Base-by-base conservation (phyloP, 1,140 invertebrate species). In the Probaryconus sp. region DNA sequence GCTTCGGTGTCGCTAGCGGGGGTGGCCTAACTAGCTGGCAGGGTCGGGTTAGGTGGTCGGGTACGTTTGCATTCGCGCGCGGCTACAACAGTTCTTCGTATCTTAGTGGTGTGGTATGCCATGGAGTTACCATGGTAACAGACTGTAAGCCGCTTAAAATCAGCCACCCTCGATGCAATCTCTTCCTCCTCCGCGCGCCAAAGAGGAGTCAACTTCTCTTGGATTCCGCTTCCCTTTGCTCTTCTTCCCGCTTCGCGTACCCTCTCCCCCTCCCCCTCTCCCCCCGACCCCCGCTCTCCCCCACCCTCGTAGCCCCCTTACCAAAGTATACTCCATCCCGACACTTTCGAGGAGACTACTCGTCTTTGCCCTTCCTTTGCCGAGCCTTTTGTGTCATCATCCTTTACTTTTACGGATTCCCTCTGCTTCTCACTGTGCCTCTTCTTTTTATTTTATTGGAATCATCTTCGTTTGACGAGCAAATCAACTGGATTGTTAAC, bases 91-190 rank as follows among this genome's bases (percentile, higher is more conserved):
- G 11, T 13, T 16, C 33, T 37, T 16, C 33, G 33, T 37, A 37
- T 14, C 33, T 37, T 16, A 31, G 30, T 17, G 14, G 20, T 51
- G 40, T 63, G 37, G 37, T 63, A 28, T 18, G 35, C 43, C 40
- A 61, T 14, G n/a, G 51, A 24, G 67, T 70, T 61, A 55, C 67
- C 56, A 70, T 70, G 67, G 67, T 70, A 61, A 70, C 67, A 50
- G 67, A 70, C 53, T 61, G 40, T 70, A 70, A 70, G 67, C 67
- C 56, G 67, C 67, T 70, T 70, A 70, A 70, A 70, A 70, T 55
- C 67, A 70, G 53, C 67, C 48, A 60, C 56, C 65, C 55, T 60
- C 47, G 30, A 47, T 60, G 35, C 51, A 68, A 60, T 60, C 51
- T 70, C 67, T 37, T 47, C 53, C 65, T 70, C 11, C 56, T 11